Evolutionary conservation across 2,888 invertebrate species (phyloP), one percentile per base, ranked within the genome.

Genomic region (Serrognathus titanus): DNA sequence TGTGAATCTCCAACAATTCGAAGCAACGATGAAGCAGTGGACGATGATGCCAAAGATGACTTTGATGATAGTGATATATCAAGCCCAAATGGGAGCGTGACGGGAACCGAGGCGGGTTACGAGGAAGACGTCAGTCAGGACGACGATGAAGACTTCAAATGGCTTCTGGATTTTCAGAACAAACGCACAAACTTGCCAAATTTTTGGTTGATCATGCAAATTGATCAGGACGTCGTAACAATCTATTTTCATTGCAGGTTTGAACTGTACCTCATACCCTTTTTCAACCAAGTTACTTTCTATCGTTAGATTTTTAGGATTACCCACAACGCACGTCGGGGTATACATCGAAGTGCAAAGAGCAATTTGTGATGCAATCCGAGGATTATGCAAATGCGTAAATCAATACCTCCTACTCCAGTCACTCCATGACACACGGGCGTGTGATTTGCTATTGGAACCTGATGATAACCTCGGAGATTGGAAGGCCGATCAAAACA

Each of bases 381-480:
- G 79, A 64, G 78, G 80, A 53, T 79, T 85, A 20, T 87, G 85
- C 66, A 83, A 84, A 58, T 78, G 80, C 60, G 87, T 89, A 3
- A 89, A 89, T 75, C 86, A 89, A 74, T 83, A 83, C 54, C 75
- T 89, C 56, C 75, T 90, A 12, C 76, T 90, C n/a, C 83, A 86
- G 69, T 83, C 85, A 63, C 77, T 90, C 43, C 82, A 86, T 70
- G 85, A 86, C 60, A 86, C 85, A 0, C 78, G 84, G 35, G 80
- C 80, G 62, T 90, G 90, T 68, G 84, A 88, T 70, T 71, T 78
- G 3, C 77, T 90, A 24, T 74, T 90, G 39, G 89, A 89, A 66
- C 82, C 85, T 1, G 87, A 88, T 63, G 78, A 78, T 58, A 70
- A 61, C 51, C 65, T 62, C 13, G 67, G 63, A 52, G 70, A 73